These are phyloP conservation scores for Odontocolon sp. DNA, from an alignment of 2,888 invertebrate species.

Conservation along the genomic window DNA sequence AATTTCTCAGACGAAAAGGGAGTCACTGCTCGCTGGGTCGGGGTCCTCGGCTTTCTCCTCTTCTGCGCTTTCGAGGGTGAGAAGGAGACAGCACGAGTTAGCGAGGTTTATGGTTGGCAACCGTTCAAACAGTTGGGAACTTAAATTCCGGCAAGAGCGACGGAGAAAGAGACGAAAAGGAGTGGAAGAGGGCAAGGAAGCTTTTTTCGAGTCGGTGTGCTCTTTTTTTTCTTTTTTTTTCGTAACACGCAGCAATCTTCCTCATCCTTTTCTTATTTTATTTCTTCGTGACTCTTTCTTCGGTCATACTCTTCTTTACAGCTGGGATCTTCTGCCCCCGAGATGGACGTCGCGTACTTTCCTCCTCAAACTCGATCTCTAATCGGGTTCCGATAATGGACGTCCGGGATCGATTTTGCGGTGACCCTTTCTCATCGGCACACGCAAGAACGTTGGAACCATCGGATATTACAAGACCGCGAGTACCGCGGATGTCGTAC, in stretches of 20 bases:
- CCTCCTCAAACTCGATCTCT: constrained; percentile 34
- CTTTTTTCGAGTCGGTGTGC: constrained; percentile 46
- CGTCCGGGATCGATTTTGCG: constrained; percentile 26
- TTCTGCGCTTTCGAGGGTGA: neutral
- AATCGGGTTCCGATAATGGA: constrained; percentile 68
- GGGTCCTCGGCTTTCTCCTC: constrained; percentile 8
- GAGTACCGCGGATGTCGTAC: neutral
- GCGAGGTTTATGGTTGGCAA: constrained; percentile 70
- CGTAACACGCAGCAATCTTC: constrained; percentile 17
- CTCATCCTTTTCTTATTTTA: constrained; percentile 18
- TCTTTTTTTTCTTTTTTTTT: constrained; percentile 32
- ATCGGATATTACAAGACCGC: constrained; percentile 24
- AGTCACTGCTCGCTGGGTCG: constrained; percentile 42
- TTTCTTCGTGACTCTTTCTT: neutral
- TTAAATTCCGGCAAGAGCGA: constrained; percentile 69
- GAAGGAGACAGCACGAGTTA: neutral
- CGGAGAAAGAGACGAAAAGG: too few species aligned
- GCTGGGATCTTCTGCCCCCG: too few species aligned
- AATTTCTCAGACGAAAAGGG: constrained; percentile 57
- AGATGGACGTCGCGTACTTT: too few species aligned
- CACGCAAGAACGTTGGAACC: constrained; percentile 18
- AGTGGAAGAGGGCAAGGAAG: too few species aligned
- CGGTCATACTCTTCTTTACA: neutral
- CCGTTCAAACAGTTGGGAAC: constrained; percentile 75
- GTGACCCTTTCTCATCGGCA: constrained; percentile 5